These are phyloP conservation scores for Lasioglossum villosulum DNA, from an alignment of 2,888 invertebrate genomes.

Conservation along the genomic window DNA sequence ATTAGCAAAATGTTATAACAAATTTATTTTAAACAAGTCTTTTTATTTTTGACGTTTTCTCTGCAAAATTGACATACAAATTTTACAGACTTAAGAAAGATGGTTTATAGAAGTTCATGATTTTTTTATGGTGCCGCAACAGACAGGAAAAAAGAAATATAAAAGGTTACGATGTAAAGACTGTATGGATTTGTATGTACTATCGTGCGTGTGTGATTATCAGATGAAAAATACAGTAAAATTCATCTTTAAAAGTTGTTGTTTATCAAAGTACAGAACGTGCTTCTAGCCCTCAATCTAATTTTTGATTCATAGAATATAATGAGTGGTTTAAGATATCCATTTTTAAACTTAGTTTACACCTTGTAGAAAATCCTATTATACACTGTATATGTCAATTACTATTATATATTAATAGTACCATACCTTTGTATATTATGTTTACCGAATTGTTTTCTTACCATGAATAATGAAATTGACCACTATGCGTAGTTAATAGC, in stretches of 20 bases:
- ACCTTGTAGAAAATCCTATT: conserved; percentile 31
- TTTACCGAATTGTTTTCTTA: conserved; percentile 56
- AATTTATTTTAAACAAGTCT: conserved; percentile 52
- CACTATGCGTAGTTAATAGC: conserved; percentile 60
- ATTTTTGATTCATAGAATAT: conserved; percentile 44
- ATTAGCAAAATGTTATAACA: conserved; percentile 66
- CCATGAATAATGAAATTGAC: conserved; percentile 45
- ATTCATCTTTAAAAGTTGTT: conserved; percentile 79
- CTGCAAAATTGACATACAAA: conserved; percentile 60
- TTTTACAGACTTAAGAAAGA: conserved; percentile 62
- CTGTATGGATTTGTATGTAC: conserved; percentile 80
- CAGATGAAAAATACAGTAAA: conserved; percentile 78
- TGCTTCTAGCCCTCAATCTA: conserved; percentile 75
- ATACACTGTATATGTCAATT: conserved; percentile 45
- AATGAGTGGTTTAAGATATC: conserved; percentile 38
- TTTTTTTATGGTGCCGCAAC: conserved; percentile 66
- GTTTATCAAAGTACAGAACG: conserved; percentile 76
- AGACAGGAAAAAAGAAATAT: conserved; percentile 59
- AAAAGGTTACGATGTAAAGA: conserved; percentile 75
- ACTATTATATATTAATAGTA: conserved; percentile 38
- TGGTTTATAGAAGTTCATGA: conserved; percentile 61
- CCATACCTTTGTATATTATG: conserved; percentile 64
- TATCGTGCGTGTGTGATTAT: conserved; percentile 78
- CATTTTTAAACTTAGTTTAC: conserved; percentile 47
- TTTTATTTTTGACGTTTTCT: conserved; percentile 75